Percentiles rank a stretch among this genome's conserved stretches.
phyloP scores from a whole-genome alignment of 30 jellyfish, hydroid and myxozoan species.

The Sanderia malayensis region DNA sequence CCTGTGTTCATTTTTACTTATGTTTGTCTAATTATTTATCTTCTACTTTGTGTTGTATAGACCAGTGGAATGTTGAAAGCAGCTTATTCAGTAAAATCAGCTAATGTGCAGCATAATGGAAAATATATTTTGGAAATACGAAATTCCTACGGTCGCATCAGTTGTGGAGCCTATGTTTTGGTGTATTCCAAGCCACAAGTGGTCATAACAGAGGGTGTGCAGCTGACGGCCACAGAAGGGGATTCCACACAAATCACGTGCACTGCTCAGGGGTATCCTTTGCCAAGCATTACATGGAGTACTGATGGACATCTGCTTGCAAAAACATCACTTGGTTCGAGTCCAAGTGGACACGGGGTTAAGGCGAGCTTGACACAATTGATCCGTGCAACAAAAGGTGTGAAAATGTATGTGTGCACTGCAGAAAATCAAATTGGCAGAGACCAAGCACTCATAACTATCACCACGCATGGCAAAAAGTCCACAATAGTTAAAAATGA shows the following conservation, averaged over 20 bases:
- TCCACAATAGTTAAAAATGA: background rate
- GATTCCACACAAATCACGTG: conserved; percentile 25
- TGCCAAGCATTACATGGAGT: conserved; percentile 40
- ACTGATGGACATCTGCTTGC: conserved; percentile 39
- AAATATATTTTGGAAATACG: conserved; percentile 13
- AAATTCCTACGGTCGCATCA: conserved; percentile 17
- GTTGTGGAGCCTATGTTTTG: conserved; percentile 13
- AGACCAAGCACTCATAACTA: conserved; percentile 13
- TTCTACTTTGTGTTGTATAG: too few relatives aligned
- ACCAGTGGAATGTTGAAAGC: background rate
- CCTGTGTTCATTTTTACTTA: too few relatives aligned
- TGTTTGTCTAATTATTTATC: too few relatives aligned
- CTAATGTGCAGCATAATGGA: conserved; percentile 31
- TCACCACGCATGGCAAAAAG: background rate
- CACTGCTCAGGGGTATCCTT: conserved; percentile 46
- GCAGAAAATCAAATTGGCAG: conserved; percentile 28
- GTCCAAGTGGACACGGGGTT: background rate
- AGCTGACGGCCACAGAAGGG: conserved; percentile 22
- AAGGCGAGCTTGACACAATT: conserved; percentile 8
- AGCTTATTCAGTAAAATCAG: conserved; percentile 7
- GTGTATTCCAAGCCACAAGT: conserved; percentile 41
- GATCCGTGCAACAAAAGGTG: conserved; percentile 26
- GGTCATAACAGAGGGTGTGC: conserved; percentile 29
- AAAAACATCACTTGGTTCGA: conserved; percentile 4
- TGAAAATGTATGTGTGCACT: conserved; percentile 16